These are phyloP conservation scores for Euzophera pinguis DNA, from an alignment of 2,888 invertebrate genomes.

Conservation along the genomic window DNA sequence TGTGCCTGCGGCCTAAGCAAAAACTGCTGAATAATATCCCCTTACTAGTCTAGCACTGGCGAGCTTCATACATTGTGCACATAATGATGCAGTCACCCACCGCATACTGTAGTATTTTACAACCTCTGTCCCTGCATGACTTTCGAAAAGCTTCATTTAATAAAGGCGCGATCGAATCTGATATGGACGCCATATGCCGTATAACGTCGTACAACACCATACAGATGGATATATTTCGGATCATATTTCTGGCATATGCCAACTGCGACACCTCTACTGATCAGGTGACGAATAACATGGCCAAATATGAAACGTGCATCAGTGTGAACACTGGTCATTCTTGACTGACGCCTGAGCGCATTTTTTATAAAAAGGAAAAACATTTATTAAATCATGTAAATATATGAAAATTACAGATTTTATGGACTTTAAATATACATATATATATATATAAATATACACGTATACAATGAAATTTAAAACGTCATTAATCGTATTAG, in stretches of 20 bases:
- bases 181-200: constrained; percentile 2
- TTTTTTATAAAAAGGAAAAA: not conserved
- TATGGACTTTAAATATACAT: too few species aligned
- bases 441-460: too few species aligned
- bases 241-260: constrained; percentile 59
- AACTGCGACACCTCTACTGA: constrained; percentile 57
- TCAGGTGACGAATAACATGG: constrained; percentile 44
- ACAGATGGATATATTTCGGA: constrained; percentile 32
- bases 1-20: constrained; percentile 57
- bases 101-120: constrained; percentile 53
- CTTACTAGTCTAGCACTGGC: constrained; percentile 47
- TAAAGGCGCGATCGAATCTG: constrained; percentile 2
- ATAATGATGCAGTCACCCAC: constrained; percentile 61
- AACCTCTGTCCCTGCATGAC: constrained; percentile 41
- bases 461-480: too few species aligned
- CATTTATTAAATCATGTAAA: too few species aligned
- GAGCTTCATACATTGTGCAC: constrained; percentile 49
- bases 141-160: constrained; percentile 21
- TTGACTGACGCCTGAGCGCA: not conserved
- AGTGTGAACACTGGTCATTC: not conserved
- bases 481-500: not conserved
- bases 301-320: constrained; percentile 22
- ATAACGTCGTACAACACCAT: constrained; percentile 3
- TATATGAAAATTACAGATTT: too few species aligned
- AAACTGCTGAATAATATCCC: constrained; percentile 72